A percentile compares a stretch with the other conserved stretches of the same genome.
Evolutionary conservation across 2,113 vertebrate genomes (phyloP).

Genomic region (Drymodes brunneopygia): DNA sequence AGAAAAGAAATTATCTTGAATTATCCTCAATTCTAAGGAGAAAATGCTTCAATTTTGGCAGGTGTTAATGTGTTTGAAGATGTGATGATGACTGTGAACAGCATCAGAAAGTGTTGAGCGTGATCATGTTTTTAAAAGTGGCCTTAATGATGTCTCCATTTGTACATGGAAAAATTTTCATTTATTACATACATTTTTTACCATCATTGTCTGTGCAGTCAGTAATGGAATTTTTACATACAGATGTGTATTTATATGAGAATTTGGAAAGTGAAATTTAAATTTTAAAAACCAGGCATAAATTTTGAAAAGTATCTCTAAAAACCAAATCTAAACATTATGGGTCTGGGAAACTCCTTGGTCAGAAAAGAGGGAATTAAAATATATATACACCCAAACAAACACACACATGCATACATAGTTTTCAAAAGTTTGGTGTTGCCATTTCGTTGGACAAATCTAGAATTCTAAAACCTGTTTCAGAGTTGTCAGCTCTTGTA

Average conservation of each 20-base stretch:
- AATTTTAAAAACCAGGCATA: background rate
- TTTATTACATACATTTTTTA: background rate
- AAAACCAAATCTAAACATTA: background rate
- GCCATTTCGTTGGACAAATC: background rate
- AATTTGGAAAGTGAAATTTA: background rate
- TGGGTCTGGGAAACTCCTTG: background rate
- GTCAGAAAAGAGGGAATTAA: background rate
- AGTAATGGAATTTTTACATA: background rate
- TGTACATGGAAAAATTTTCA: background rate
- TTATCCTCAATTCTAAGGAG: background rate
- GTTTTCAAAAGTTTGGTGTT: background rate
- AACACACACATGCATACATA: rapidly evolving
- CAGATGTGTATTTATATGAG: background rate
- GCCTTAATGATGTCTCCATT: background rate
- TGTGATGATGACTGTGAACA: background rate
- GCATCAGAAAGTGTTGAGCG: background rate
- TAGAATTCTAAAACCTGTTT: background rate
- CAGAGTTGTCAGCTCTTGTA: background rate
- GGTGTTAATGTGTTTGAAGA: background rate
- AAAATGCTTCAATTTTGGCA: background rate
- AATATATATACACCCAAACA: background rate
- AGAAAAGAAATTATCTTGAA: background rate
- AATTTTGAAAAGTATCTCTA: background rate
- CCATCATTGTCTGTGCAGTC: background rate
- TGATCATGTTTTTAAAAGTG: background rate